phyloP scores from a whole-genome alignment of 2,113 vertebrate species.

The Anoura caudifer region DNA sequence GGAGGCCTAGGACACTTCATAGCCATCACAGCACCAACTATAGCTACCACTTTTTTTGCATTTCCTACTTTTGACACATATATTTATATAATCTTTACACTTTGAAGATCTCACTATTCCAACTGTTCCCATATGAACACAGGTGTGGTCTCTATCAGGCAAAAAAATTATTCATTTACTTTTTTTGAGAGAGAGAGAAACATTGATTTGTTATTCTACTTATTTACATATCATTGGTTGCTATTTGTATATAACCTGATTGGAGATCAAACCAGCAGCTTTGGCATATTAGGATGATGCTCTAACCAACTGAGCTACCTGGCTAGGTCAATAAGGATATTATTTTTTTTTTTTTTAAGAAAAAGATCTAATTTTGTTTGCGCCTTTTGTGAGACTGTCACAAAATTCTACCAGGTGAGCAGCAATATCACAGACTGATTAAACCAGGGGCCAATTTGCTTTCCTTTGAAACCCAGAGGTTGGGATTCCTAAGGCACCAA shows the following conservation, averaged over 20 bases:
- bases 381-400: background rate
- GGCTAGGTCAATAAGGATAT: no score
- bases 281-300: background rate
- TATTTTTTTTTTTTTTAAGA: background rate
- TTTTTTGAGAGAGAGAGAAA: background rate
- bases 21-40: slow-evolving; percentile 80
- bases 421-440: background rate
- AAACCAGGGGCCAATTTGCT: background rate
- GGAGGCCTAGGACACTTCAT: slow-evolving; percentile 76
- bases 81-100: slow-evolving; percentile 78
- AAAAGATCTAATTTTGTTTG: background rate
- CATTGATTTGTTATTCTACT: background rate
- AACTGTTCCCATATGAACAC: slow-evolving; percentile 84
- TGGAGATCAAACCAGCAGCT: background rate
- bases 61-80: slow-evolving; percentile 83
- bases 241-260: background rate
- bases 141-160: slow-evolving; percentile 83
- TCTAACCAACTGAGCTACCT: background rate
- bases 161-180: no score
- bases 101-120: slow-evolving; percentile 83
- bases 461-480: background rate
- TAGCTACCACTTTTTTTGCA: slow-evolving; percentile 73
- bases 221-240: background rate
- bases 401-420: background rate
- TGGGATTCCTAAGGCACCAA: background rate